Conservation (phyloP, 2,797 vertebrate species). For the Poeciliopsis presidionis region DNA sequence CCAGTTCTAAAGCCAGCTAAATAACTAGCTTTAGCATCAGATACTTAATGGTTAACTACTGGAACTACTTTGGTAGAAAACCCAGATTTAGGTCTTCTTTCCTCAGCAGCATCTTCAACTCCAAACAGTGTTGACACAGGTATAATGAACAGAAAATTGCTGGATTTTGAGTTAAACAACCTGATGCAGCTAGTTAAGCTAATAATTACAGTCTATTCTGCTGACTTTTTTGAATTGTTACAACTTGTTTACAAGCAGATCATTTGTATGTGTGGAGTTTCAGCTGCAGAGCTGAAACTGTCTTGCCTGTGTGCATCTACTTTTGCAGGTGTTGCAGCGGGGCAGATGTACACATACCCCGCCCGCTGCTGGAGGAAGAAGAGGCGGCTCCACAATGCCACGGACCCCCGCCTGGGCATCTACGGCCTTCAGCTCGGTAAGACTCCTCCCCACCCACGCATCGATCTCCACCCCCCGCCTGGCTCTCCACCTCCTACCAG, state of each 20-base stretch:
- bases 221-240: not conserved
- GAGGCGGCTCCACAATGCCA: constrained; percentile 90
- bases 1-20: not conserved
- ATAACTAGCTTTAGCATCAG: not conserved
- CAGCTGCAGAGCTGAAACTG: not conserved
- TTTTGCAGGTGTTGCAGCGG: constrained; percentile 85
- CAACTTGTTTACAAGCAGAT: not conserved
- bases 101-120: not conserved
- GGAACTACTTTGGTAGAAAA: not conserved
- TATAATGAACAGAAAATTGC: not conserved
- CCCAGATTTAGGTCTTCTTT: not conserved
- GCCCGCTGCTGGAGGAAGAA: constrained; percentile 98
- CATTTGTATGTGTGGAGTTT: not conserved
- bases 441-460: constrained; percentile 43
- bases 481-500: constrained; percentile 37
- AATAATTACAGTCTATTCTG: not conserved
- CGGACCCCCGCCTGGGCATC: constrained; percentile 90
- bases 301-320: not conserved
- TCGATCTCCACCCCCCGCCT: not conserved
- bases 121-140: not conserved
- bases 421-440: constrained; percentile 94
- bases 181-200: not conserved
- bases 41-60: not conserved
- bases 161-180: not conserved
- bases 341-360: constrained; percentile 95